Evolutionary conservation across 1,140 invertebrate species (phyloP).

Genomic region (Ceratina australensis): DNA sequence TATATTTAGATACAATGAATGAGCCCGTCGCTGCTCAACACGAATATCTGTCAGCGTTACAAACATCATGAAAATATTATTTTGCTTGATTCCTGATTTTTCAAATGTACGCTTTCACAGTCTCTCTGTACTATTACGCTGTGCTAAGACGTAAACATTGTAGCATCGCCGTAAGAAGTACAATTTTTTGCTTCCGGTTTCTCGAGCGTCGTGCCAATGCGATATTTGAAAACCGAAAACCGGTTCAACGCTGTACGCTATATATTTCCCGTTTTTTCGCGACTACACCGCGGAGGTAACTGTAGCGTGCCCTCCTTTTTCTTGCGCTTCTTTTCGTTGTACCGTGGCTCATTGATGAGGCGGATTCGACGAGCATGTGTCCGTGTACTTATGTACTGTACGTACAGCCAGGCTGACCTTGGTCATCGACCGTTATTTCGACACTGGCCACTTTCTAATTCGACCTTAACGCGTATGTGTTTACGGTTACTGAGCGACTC

Average conservation of each 20-base stretch:
- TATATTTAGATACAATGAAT: constrained; percentile 78
- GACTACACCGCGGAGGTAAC: constrained; percentile 51
- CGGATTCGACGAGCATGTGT: constrained; percentile 10
- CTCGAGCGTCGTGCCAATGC: neutral
- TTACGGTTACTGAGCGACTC: constrained; percentile 47
- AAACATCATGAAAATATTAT: constrained; percentile 27
- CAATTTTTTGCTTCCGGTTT: neutral
- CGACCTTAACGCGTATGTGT: constrained; percentile 48
- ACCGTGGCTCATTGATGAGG: constrained; percentile 58
- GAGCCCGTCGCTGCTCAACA: constrained; percentile 64
- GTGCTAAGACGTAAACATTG: neutral
- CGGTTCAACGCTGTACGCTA: constrained; percentile 6
- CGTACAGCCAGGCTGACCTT: constrained; percentile 55
- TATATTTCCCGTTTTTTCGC: constrained; percentile 4
- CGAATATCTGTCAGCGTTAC: constrained; percentile 41
- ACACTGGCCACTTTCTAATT: constrained; percentile 64
- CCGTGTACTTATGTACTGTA: constrained; percentile 5
- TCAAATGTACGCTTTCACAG: too few relatives aligned
- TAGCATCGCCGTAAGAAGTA: neutral
- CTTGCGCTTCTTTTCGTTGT: constrained; percentile 46
- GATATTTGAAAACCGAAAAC: constrained; percentile 37
- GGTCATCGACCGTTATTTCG: constrained; percentile 68
- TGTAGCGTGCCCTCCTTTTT: constrained; percentile 58
- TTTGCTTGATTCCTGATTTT: too few relatives aligned
- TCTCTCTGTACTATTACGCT: neutral